phyloP scores from a whole-genome alignment of 2,113 vertebrate genomes.

The Rhadina sibilatrix region DNA sequence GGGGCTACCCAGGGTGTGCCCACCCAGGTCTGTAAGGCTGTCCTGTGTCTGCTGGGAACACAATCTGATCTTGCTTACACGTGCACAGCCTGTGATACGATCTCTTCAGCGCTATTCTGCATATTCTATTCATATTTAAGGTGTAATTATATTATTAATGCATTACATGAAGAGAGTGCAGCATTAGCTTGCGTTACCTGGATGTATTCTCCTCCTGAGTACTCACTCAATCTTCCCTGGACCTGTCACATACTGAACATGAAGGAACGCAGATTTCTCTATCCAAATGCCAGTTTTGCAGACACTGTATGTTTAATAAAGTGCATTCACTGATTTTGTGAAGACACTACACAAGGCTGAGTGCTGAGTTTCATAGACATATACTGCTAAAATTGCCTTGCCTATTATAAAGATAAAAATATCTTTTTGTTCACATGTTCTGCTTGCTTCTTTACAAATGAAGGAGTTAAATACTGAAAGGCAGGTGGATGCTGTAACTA shows the following conservation, averaged over 20 bases:
- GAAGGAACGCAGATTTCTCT: neutral
- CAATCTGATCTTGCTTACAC: neutral
- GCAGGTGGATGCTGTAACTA: conserved; percentile 79
- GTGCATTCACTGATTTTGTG: conserved; percentile 68
- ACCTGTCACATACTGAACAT: neutral
- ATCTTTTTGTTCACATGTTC: conserved; percentile 77
- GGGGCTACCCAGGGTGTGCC: neutral
- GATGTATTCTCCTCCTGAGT: neutral
- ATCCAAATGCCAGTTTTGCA: conserved; percentile 35
- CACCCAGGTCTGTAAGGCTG: neutral
- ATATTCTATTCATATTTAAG: neutral
- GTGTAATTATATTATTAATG: conserved; percentile 34
- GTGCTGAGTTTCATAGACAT: conserved; percentile 63
- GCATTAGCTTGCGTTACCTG: neutral
- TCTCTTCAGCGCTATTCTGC: neutral
- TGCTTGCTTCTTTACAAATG: conserved; percentile 78
- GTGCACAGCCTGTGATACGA: neutral
- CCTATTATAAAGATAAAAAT: conserved; percentile 79
- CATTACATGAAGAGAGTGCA: neutral
- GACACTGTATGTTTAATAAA: conserved; percentile 47
- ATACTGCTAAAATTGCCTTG: conserved; percentile 73
- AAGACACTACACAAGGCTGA: conserved; percentile 66
- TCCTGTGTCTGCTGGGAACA: neutral
- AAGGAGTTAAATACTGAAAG: conserved; percentile 81
- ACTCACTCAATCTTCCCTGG: neutral